Evolutionary conservation across 2,888 invertebrate species (phyloP).

Genomic region (Plebejus argus): DNA sequence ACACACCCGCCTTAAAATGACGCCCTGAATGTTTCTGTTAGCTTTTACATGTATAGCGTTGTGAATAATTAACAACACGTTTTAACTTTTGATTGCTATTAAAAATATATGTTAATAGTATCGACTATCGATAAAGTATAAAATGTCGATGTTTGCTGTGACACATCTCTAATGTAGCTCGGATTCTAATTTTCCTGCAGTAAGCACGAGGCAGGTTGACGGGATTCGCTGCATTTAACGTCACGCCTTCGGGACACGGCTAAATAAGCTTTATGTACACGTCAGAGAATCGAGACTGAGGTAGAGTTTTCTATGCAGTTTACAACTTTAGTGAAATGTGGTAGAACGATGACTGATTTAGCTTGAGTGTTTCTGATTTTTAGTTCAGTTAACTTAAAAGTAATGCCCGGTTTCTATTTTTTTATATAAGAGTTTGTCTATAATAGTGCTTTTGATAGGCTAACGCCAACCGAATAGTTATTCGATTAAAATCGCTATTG

Average conservation of each 20-base stretch:
- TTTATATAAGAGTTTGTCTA: too few relatives aligned
- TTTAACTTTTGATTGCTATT: not conserved
- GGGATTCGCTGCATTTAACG: conserved; percentile 39
- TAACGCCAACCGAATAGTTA: too few relatives aligned
- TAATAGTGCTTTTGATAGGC: too few relatives aligned
- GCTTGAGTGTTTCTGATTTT: too few relatives aligned
- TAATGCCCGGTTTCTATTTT: too few relatives aligned
- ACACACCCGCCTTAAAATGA: not conserved
- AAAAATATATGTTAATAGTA: not conserved
- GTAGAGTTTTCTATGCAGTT: not conserved
- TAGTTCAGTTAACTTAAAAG: too few relatives aligned
- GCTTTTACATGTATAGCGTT: not conserved
- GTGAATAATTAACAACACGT: not conserved
- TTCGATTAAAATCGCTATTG: too few relatives aligned
- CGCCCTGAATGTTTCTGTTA: not conserved
- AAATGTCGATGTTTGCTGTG: not conserved
- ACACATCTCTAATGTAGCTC: conserved; percentile 33
- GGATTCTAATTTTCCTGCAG: conserved; percentile 43
- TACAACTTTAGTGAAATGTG: not conserved
- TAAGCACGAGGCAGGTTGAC: conserved; percentile 33
- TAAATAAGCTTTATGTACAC: conserved; percentile 15
- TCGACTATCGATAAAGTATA: conserved; percentile 37
- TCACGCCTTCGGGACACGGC: conserved; percentile 26
- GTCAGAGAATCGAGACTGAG: not conserved
- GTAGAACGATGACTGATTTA: not conserved